Evolutionary conservation across 2,797 vertebrate genomes (phyloP).

Genomic region (Brachymystax lenok): DNA sequence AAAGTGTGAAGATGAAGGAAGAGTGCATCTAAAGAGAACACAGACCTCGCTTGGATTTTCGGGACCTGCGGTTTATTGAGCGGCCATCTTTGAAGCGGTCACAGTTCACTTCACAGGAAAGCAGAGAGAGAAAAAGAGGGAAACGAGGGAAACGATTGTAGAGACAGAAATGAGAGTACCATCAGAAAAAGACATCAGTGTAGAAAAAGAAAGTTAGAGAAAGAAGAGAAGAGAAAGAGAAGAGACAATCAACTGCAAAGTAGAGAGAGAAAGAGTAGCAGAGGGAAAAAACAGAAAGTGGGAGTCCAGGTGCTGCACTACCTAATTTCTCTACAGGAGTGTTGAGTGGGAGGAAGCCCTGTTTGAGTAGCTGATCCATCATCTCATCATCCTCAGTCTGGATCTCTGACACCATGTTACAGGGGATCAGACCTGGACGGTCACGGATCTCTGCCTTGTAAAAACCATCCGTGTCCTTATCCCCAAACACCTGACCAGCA

Average conservation of each 20-base stretch:
- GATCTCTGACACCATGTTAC: constrained; percentile 99
- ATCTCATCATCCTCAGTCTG: constrained; percentile 95
- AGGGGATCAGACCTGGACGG: constrained; percentile 90
- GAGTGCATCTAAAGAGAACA: constrained; percentile 60
- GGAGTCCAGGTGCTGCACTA: constrained; percentile 51
- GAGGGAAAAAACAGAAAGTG: not conserved
- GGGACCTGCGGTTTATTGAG: constrained; percentile 85
- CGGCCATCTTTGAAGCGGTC: constrained; percentile 86
- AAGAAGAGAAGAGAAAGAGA: constrained; percentile 19
- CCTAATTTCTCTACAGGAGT: constrained; percentile 95
- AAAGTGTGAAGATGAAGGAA: constrained; percentile 18
- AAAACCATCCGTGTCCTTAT: constrained; percentile 95
- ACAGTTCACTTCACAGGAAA: constrained; percentile 82
- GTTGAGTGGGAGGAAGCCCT: constrained; percentile 95
- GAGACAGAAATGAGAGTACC: constrained; percentile 17
- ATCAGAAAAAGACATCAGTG: constrained; percentile 29
- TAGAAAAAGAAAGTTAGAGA: constrained; percentile 8
- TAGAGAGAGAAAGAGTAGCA: constrained; percentile 17
- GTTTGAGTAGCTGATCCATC: constrained; percentile 93
- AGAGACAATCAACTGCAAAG: constrained; percentile 8
- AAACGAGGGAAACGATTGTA: constrained; percentile 32
- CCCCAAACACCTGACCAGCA: constrained; percentile 87
- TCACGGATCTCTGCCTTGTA: constrained; percentile 91
- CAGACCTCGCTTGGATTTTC: constrained; percentile 89
- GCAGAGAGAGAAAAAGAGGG: constrained; percentile 72